Base-by-base conservation (phyloP, 2,797 vertebrate species). In the Luscinia luscinia region DNA sequence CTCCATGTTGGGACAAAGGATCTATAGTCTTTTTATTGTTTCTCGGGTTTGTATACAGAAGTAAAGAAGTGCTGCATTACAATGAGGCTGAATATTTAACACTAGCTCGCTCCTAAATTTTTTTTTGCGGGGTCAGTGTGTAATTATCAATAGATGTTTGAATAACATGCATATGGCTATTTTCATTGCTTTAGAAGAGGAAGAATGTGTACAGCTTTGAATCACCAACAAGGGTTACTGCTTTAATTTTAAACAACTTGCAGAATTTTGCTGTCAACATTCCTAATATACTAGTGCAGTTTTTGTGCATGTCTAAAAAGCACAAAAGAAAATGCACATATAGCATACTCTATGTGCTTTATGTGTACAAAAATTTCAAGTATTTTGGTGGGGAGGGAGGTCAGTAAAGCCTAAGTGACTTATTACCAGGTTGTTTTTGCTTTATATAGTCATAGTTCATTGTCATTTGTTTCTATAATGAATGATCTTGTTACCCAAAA, bases 341-440 rank as follows among this genome's bases (percentile, higher is more conserved):
- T 34, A 64, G 69, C 81, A 64, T 64, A 64, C 49, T 55, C 9
- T 46, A 23, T 54, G 28, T 83, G 58, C 58, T 83, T 83, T 55
- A 62, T 72, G 40, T 83, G 58, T 41, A 55, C 58, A 63, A 55
- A 73, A 63, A 48, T 55, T 8, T 48, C 28, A 40, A 54, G 49
- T 63, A 48, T 83, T 73, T 41, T 73, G 34, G 24, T 38, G 59
- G 22, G 17, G 51, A 55, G 36, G 22, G 40, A 45, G n/a, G 64
- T 84, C 49, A 57, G 30, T 64, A 73, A 64, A 57, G 5, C 41
- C 59, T 46, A 55, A n/a, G 58, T 64, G 49, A 73, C 59, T 64
- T 63, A 38, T 72, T 72, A 32, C 27, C 15, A 63, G 49, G 34
- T 63, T 73, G 46, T 63, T 40, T 98, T 98, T 98, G 96, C 97